These are phyloP conservation scores for Bombus cullumanus DNA, from an alignment of 1,140 invertebrate genomes.

Conservation along the genomic window DNA sequence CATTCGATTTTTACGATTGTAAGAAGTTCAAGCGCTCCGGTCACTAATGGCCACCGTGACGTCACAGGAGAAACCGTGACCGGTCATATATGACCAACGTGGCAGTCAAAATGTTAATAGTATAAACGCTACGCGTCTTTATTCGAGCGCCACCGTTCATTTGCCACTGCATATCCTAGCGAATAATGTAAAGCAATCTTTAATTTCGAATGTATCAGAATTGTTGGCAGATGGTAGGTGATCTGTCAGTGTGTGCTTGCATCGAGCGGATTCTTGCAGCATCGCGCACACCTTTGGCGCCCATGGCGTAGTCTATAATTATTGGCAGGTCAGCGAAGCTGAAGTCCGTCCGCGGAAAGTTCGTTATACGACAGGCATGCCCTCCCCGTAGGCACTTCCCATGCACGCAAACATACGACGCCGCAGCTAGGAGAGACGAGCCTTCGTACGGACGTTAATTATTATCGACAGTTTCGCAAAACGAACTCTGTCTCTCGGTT, in stretches of 20 bases:
- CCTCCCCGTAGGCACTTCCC: slow-evolving; percentile 61
- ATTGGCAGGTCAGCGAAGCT: slow-evolving; percentile 67
- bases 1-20: no score
- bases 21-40: no score
- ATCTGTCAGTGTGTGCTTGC: not conserved
- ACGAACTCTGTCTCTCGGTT: slow-evolving; percentile 48
- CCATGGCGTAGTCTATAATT: slow-evolving; percentile 60
- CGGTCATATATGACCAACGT: no score
- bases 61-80: no score
- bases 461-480: slow-evolving; percentile 69
- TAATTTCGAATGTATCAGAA: slow-evolving; percentile 22
- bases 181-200: not conserved
- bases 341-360: slow-evolving; percentile 69
- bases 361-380: slow-evolving; percentile 60
- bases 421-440: slow-evolving; percentile 35
- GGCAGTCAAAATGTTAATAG: no score
- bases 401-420: slow-evolving; percentile 39
- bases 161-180: not conserved
- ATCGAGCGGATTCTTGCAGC: slow-evolving; percentile 26
- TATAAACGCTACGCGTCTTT: not conserved
- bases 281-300: slow-evolving; percentile 21
- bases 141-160: not conserved
- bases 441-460: slow-evolving; percentile 64
- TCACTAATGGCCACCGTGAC: no score
- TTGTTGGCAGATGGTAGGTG: not conserved